Conservation (phyloP, 2,113 vertebrate species). For the Fulmarus glacialis region DNA sequence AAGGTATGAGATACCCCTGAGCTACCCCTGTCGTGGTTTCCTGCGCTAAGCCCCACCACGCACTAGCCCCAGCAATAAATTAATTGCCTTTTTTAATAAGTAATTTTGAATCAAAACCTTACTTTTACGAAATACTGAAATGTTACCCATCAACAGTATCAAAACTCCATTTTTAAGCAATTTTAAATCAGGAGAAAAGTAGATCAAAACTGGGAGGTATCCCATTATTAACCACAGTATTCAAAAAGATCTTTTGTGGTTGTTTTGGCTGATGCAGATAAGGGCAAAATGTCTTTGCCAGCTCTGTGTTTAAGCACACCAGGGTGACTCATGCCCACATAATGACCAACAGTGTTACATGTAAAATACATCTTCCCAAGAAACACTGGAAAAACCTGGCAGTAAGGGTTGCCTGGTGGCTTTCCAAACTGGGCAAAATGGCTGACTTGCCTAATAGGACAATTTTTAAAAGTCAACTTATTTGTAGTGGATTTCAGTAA, state of each 20-base stretch:
- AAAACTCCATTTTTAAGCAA: neutral
- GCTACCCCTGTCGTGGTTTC: accelerated
- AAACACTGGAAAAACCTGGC: neutral
- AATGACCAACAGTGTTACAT: neutral
- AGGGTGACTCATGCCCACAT: neutral
- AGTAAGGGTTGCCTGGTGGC: neutral
- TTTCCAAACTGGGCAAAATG: neutral
- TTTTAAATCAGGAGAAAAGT: neutral
- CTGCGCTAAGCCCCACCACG: neutral
- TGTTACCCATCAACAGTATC: neutral
- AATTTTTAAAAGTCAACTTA: neutral
- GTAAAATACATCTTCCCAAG: neutral
- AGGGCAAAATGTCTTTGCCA: neutral
- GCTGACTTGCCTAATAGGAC: accelerated
- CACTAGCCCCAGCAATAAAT: neutral
- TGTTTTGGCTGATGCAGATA: neutral
- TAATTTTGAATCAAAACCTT: neutral
- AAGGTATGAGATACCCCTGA: neutral
- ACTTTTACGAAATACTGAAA: neutral
- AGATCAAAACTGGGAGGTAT: neutral
- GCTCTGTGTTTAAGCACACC: neutral
- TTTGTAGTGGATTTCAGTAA: neutral
- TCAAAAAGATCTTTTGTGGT: neutral
- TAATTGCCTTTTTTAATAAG: neutral
- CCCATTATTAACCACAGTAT: neutral